Percentiles rank a stretch among this genome's conserved stretches.
These are phyloP conservation scores for Nesogale talazaci DNA, from an alignment of 2,113 vertebrate species.

Conservation along the genomic window DNA sequence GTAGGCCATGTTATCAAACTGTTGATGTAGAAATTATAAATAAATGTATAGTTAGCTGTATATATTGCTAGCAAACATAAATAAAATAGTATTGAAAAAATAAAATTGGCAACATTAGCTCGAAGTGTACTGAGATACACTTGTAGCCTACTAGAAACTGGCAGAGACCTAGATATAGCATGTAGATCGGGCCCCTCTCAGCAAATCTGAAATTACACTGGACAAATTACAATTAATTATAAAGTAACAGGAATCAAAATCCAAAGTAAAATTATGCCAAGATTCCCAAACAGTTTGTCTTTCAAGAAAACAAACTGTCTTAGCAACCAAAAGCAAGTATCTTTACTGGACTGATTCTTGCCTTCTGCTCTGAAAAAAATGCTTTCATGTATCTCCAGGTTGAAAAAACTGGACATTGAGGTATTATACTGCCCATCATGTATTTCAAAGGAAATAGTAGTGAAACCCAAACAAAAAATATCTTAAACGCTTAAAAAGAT, in stretches of 20 bases:
- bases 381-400: not conserved
- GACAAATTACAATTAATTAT: slow-evolving; percentile 1
- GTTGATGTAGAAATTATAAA: no score
- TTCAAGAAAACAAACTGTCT: slow-evolving; percentile 36
- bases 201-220: slow-evolving; percentile 26
- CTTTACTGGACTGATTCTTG: slow-evolving; percentile 41
- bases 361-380: slow-evolving; percentile 4
- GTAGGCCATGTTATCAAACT: no score
- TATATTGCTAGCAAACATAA: no score
- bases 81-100: no score
- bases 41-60: no score
- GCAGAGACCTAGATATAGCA: not conserved
- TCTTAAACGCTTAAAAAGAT: no score
- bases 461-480: no score
- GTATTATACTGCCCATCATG: no score
- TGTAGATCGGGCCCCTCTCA: not conserved
- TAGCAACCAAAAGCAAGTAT: slow-evolving; percentile 8
- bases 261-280: slow-evolving; percentile 30
- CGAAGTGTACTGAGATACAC: not conserved
- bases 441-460: no score
- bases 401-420: not conserved
- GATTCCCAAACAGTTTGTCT: slow-evolving; percentile 6
- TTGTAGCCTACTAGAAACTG: not conserved
- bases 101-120: no score
- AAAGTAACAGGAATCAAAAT: slow-evolving; percentile 36